phyloP scores from a whole-genome alignment of 1,140 invertebrate species.

The Nasonia giraulti region DNA sequence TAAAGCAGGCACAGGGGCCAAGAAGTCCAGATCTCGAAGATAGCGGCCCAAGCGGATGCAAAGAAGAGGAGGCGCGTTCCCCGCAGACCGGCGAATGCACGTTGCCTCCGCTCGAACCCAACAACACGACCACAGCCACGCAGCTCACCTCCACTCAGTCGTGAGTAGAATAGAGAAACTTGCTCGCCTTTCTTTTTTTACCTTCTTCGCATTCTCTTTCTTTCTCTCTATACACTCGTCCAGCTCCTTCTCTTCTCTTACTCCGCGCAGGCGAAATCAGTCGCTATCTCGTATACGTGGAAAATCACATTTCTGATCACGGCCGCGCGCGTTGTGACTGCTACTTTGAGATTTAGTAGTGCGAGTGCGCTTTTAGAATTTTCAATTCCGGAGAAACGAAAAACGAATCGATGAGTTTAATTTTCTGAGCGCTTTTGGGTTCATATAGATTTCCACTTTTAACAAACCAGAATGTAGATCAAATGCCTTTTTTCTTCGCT shows the following conservation, averaged over 20 bases:
- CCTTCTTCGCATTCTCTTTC: background rate
- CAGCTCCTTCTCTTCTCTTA: background rate
- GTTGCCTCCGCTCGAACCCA: background rate
- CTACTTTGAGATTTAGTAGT: background rate
- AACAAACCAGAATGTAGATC: background rate
- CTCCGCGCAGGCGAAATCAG: background rate
- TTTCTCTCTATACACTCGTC: background rate
- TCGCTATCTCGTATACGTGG: background rate
- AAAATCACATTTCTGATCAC: conserved; percentile 32
- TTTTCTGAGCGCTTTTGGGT: too few species aligned
- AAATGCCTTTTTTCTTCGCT: background rate
- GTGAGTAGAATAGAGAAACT: conserved; percentile 41
- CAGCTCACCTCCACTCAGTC: conserved; percentile 33
- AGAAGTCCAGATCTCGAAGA: conserved; percentile 36
- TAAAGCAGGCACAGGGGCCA: conserved; percentile 32
- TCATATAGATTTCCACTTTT: background rate
- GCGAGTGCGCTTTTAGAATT: background rate
- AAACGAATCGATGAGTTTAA: too few species aligned
- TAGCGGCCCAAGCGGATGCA: background rate
- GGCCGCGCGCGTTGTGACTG: background rate
- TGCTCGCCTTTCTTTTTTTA: conserved; percentile 10
- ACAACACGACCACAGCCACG: conserved; percentile 29
- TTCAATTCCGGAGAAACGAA: background rate
- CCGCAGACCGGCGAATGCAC: too few species aligned
- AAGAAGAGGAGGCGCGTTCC: too few species aligned